Evolutionary conservation across 2,797 vertebrate genomes (phyloP), one percentile per base, ranked within the genome.

Genomic region (Bradypodion pumilum): DNA sequence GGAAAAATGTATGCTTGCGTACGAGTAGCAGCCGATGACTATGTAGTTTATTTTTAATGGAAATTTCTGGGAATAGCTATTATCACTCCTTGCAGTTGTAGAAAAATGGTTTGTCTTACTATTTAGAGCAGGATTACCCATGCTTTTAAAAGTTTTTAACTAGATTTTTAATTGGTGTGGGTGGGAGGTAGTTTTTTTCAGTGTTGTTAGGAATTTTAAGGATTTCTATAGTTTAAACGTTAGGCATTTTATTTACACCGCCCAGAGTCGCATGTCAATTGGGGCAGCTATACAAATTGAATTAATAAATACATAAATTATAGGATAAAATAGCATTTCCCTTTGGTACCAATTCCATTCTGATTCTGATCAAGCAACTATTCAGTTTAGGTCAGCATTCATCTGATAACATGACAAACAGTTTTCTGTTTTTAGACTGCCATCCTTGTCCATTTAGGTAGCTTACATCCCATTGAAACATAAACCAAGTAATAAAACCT

Each of bases 1-100:
- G n/a, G n/a, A n/a, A n/a, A n/a, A n/a, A n/a, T n/a, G n/a, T n/a
- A n/a, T n/a, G n/a, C n/a, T n/a, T n/a, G n/a, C n/a, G n/a, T n/a
- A n/a, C n/a, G n/a, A n/a, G n/a, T n/a, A n/a, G n/a, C n/a, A n/a
- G n/a, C n/a, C n/a, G n/a, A n/a, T n/a, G n/a, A n/a, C n/a, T n/a
- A n/a, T n/a, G n/a, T n/a, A n/a, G n/a, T 23, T 35, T 1, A 9
- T 76, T 23, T 40, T 60, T 21, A 56, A 21, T 4, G 66, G 49
- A 29, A 49, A 25, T 63, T 90, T n/a, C 0, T 19, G 40, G 40
- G 75, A 19, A 52, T 75, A 80, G 68, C 42, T 35, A 1, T 0
- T 0, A 66, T 80, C 5, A 29, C 10, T 21, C 81, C 0, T 65
- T 13, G 6, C 32, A 46, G 35, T 62, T 76, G 5, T n/a, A 0